These are phyloP conservation scores for Vulpes ferrilata DNA, from an alignment of 2,113 vertebrate genomes.

Conservation along the genomic window DNA sequence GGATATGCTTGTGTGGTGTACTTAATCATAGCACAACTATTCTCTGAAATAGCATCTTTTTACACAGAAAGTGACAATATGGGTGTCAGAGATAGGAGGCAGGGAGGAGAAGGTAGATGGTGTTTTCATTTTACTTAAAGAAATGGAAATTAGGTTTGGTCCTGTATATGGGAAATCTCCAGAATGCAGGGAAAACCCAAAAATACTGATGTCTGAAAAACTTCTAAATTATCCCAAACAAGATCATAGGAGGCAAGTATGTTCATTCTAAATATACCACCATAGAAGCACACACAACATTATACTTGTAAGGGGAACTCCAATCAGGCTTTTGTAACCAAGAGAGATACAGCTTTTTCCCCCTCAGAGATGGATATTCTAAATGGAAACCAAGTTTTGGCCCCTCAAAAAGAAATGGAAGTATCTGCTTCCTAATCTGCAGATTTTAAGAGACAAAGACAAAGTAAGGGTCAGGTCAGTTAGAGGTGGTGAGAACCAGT, in stretches of 20 bases:
- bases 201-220: slow-evolving; percentile 27
- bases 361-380: background rate
- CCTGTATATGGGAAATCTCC: slow-evolving; percentile 22
- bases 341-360: background rate
- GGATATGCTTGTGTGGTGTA: background rate
- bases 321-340: background rate
- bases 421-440: background rate
- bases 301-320: background rate
- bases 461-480: slow-evolving; percentile 28
- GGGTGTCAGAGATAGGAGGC: background rate
- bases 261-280: background rate
- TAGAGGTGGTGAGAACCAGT: slow-evolving; percentile 20
- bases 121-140: slow-evolving; percentile 69
- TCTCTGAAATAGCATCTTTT: slow-evolving; percentile 68
- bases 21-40: slow-evolving; percentile 36
- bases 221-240: slow-evolving; percentile 41
- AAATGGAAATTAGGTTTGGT: slow-evolving; percentile 64
- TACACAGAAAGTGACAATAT: slow-evolving; percentile 56
- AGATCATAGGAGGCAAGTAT: background rate
- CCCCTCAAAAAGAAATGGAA: slow-evolving; percentile 44
- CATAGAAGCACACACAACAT: background rate
- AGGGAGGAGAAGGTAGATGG: background rate
- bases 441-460: slow-evolving; percentile 60
- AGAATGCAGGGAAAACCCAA: slow-evolving; percentile 16
- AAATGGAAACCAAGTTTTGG: slow-evolving; percentile 34